A percentile compares a stretch with the other conserved stretches of the same genome.
Evolutionary conservation across 2,888 invertebrate species (phyloP).

Genomic region (Celastrina argiolus): DNA sequence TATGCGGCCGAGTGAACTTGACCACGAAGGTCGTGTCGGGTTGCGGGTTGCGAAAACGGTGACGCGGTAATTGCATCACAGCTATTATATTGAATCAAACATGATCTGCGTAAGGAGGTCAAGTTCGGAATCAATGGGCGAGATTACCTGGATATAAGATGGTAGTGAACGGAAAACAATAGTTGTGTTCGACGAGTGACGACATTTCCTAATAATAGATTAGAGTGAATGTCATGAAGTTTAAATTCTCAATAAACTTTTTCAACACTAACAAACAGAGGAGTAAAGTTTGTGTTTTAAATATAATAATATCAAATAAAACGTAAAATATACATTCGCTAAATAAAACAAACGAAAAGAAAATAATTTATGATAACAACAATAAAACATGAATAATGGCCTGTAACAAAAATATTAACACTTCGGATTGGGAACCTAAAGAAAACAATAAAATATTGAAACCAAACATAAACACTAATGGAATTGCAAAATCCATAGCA

Average conservation of each 20-base stretch:
- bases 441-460: not conserved
- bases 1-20: constrained; percentile 23
- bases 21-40: constrained; percentile 23
- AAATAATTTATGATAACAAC: too few relatives aligned
- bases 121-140: constrained; percentile 50
- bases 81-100: constrained; percentile 49
- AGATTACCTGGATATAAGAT: not conserved
- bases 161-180: not conserved
- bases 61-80: constrained; percentile 53
- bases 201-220: not conserved
- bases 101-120: constrained; percentile 59
- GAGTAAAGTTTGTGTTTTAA: too few relatives aligned
- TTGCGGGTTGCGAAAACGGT: constrained; percentile 42
- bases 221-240: not conserved
- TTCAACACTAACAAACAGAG: too few relatives aligned
- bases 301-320: too few relatives aligned
- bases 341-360: too few relatives aligned
- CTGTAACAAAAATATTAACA: too few relatives aligned
- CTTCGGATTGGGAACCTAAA: too few relatives aligned
- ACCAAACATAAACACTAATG: not conserved
- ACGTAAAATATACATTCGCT: too few relatives aligned
- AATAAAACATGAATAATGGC: too few relatives aligned
- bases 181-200: not conserved
- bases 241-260: too few relatives aligned
- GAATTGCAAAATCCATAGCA: constrained; percentile 5